Conservation (phyloP, 2,113 vertebrate genomes). For the Clupea harengus region DNA sequence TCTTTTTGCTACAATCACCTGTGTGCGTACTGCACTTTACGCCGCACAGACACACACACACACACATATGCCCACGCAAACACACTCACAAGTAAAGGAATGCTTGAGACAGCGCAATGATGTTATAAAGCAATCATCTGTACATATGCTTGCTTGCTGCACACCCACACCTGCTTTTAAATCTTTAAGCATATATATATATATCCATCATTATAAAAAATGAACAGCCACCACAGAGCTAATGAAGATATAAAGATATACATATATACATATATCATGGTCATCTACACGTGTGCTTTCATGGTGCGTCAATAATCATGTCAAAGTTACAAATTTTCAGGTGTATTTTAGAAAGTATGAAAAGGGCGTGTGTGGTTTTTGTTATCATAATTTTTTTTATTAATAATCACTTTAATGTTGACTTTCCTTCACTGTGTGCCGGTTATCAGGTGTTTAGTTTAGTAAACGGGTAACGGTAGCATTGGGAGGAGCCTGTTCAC, state of each 20-base stretch:
- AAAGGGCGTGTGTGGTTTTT: not conserved
- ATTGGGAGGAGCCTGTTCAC: too few relatives aligned
- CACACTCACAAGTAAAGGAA: not conserved
- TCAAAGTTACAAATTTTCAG: not conserved
- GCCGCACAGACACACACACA: not conserved
- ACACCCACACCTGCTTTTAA: not conserved
- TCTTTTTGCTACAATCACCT: slow-evolving; percentile 11
- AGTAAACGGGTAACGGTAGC: too few relatives aligned
- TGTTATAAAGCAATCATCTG: not conserved
- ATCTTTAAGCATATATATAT: not conserved
- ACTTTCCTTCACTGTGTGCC: not conserved
- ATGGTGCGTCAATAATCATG: not conserved
- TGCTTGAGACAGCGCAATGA: not conserved
- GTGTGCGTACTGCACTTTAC: not conserved
- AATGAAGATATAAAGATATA: not conserved
- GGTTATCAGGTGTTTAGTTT: not conserved
- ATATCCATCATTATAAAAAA: not conserved
- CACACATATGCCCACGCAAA: not conserved
- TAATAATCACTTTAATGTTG: not conserved
- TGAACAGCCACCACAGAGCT: not conserved
- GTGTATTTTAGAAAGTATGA: not conserved
- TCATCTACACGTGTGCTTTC: not conserved
- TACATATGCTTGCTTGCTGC: not conserved
- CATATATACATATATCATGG: not conserved
- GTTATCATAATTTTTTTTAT: not conserved